phyloP scores from a whole-genome alignment of 2,113 vertebrate species.

The Eurypyga helias region DNA sequence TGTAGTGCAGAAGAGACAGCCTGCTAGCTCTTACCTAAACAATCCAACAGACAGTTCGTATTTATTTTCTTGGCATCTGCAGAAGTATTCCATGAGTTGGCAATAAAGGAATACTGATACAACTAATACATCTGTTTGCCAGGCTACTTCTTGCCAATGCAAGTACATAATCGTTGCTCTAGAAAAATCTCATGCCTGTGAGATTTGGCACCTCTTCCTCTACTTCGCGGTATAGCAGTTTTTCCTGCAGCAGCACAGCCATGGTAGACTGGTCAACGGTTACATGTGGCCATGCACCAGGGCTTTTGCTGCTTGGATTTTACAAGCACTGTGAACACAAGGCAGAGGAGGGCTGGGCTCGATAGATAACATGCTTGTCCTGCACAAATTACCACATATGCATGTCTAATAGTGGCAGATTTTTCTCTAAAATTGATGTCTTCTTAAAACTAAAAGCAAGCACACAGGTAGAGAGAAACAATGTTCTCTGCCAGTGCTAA shows the following conservation, averaged over 20 bases:
- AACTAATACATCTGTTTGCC: neutral
- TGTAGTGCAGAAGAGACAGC: neutral
- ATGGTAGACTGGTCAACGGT: neutral
- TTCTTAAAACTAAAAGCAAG: neutral
- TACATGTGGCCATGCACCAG: neutral
- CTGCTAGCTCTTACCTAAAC: neutral
- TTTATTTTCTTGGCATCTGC: slow-evolving; percentile 21
- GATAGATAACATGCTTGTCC: neutral
- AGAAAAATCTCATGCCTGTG: slow-evolving; percentile 30
- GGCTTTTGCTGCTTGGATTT: neutral
- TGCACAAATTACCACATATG: neutral
- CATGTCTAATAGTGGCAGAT: neutral
- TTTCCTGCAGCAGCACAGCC: neutral
- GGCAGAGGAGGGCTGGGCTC: neutral
- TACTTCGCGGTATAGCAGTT: neutral
- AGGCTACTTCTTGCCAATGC: slow-evolving; percentile 23
- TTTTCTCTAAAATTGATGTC: neutral
- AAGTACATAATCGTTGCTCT: slow-evolving; percentile 17
- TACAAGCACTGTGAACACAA: neutral
- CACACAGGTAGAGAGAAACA: neutral
- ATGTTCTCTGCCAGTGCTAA: neutral
- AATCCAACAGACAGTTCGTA: neutral
- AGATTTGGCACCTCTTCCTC: slow-evolving; percentile 12
- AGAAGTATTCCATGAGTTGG: neutral
- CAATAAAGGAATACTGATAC: neutral